Evolutionary conservation across 2,888 invertebrate species (phyloP), one percentile per base, ranked within the genome.

Genomic region (Orchesellides sinensis): DNA sequence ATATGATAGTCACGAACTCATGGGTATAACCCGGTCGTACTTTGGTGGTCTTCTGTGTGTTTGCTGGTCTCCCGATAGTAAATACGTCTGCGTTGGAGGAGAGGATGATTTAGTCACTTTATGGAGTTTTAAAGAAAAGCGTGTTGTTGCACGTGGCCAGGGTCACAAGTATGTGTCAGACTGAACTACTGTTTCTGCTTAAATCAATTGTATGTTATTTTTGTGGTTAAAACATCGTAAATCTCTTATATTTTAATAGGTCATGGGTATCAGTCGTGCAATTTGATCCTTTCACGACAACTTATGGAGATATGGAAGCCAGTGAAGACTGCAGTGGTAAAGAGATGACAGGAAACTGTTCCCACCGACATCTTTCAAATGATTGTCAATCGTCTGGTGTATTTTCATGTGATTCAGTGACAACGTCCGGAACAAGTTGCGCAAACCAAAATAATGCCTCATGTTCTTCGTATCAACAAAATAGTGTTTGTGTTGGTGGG

Each of bases 71-170:
- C 98, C 98, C 0, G 98, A 99, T 90, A 95, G 96, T 61, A 95
- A 95, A 89, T 96, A 98, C 89, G 97, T 98, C 66, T 97, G 97
- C 0, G 97, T 97, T 0, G 99, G 99, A 0, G 99, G 99, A 3
- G 99, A 99, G 91, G 99, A 99, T 91, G 99, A 99, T 91, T 92
- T 99, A 82, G 96, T 99, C 68, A 99, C 99, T 0, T 96, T 99
- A 45, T 99, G 98, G 96, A 97, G 96, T 68, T 94, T 98, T 90
- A 93, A 93, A 86, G 98, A 99, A 89, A 93, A 96, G 87, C 92
- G 97, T 65, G 98, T 99, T 5, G 96, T 98, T 6, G 99, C 98
- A n/a, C 92, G 99, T 52, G 99, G 98, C 0, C 98, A 98, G 90
- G 99, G 88, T 35, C 88, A 88, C 82, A 88, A 87, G 88, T 88